A percentile compares a stretch with the other conserved stretches of the same genome.
phyloP scores from a whole-genome alignment of 2,888 invertebrate species.

The Papilio gigon region DNA sequence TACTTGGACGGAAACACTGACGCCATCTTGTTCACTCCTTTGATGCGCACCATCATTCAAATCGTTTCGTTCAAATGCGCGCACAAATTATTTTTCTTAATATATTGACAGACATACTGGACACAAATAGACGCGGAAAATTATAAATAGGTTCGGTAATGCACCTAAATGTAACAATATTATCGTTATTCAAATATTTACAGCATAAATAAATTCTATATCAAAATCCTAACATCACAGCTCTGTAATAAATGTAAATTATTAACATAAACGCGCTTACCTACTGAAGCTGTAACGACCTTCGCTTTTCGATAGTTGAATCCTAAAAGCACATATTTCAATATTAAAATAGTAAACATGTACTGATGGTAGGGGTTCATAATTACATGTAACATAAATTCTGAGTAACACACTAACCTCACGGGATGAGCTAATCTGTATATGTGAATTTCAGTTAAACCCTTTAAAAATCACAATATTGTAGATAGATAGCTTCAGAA shows the following conservation, averaged over 20 bases:
- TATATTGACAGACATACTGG: too few relatives aligned
- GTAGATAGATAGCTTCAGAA: too few relatives aligned
- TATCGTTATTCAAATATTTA: conserved; percentile 14
- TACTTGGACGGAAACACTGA: too few relatives aligned
- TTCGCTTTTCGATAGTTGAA: not conserved
- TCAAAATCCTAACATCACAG: not conserved
- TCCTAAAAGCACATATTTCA: not conserved
- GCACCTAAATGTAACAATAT: not conserved
- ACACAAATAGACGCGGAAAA: not conserved
- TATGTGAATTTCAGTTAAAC: too few relatives aligned
- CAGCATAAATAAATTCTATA: conserved; percentile 6
- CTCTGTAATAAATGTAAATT: conserved; percentile 6
- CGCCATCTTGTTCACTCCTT: too few relatives aligned
- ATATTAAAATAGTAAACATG: not conserved
- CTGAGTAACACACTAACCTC: not conserved
- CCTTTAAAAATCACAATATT: too few relatives aligned
- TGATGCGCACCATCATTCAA: too few relatives aligned
- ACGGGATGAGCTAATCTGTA: not conserved
- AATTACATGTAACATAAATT: not conserved
- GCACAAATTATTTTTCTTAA: too few relatives aligned
- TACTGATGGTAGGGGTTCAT: not conserved
- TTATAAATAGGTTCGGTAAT: not conserved
- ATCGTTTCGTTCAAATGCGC: too few relatives aligned
- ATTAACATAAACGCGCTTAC: conserved; percentile 7
- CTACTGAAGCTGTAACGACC: not conserved